These are phyloP conservation scores for Hipposideros larvatus DNA, from an alignment of 2,797 vertebrate genomes.

Conservation along the genomic window DNA sequence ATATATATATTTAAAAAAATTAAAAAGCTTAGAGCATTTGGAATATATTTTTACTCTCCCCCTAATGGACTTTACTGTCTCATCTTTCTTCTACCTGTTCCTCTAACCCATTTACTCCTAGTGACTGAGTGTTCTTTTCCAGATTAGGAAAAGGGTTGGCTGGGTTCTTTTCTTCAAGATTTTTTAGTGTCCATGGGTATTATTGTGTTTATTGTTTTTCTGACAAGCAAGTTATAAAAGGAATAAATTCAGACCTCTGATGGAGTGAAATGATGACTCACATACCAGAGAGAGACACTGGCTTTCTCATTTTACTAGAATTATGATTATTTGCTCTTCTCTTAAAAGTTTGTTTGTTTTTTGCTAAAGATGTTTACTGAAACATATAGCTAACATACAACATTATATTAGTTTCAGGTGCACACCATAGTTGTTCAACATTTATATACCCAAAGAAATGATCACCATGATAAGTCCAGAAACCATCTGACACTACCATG, in stretches of 20 bases:
- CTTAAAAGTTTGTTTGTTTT: background rate
- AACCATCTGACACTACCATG: too few relatives aligned
- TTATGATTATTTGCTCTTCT: background rate
- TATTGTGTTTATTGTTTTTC: background rate
- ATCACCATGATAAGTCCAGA: too few relatives aligned
- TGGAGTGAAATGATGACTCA: background rate
- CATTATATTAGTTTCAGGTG: too few relatives aligned
- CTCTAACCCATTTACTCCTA: background rate
- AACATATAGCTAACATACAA: too few relatives aligned
- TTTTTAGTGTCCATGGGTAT: background rate
- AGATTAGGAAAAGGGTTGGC: background rate
- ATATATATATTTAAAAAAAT: too few relatives aligned
- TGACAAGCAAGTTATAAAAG: background rate
- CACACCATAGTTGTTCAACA: too few relatives aligned
- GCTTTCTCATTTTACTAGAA: background rate
- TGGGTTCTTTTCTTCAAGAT: background rate
- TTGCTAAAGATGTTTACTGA: too few relatives aligned
- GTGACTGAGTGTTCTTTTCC: background rate
- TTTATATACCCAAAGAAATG: too few relatives aligned
- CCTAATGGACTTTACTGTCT: background rate
- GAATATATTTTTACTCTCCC: background rate
- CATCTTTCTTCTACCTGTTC: background rate
- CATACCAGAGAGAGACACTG: background rate
- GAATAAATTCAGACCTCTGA: background rate
- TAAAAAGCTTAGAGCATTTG: too few relatives aligned